phyloP scores from a whole-genome alignment of 2,888 invertebrate genomes.

The Drosophila robusta region DNA sequence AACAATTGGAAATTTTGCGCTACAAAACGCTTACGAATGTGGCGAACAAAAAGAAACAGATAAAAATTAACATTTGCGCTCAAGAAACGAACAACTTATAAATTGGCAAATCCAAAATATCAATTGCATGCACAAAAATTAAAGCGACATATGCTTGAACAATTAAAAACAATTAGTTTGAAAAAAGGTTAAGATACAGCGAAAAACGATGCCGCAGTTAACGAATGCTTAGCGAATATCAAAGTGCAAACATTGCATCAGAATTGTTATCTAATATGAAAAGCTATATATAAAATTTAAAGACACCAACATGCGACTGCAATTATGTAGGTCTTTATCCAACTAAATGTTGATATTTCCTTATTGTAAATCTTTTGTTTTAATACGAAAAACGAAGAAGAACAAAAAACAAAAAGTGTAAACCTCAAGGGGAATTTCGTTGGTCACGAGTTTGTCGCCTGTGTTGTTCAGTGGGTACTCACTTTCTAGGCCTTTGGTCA shows the following conservation, averaged over 20 bases:
- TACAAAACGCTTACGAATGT: no score
- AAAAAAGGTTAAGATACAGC: neutral
- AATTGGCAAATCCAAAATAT: no score
- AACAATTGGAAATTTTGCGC: no score
- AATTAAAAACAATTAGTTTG: neutral
- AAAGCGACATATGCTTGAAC: neutral
- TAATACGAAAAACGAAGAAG: no score
- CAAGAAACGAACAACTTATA: no score
- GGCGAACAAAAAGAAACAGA: neutral
- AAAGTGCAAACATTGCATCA: neutral
- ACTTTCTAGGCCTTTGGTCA: slow-evolving; percentile 75
- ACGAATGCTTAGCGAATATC: neutral
- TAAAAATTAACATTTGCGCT: no score
- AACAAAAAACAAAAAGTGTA: no score
- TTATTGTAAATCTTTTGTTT: slow-evolving; percentile 36
- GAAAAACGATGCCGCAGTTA: neutral
- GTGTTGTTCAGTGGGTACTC: slow-evolving; percentile 16
- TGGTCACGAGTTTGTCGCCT: slow-evolving; percentile 9
- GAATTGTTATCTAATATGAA: slow-evolving; percentile 1
- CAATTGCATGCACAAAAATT: no score
- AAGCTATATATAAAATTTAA: neutral
- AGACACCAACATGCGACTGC: neutral
- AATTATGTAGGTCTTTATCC: slow-evolving; percentile 14
- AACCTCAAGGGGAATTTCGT: neutral
- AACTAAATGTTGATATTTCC: slow-evolving; percentile 36